Percentiles rank a stretch among this genome's conserved stretches.
phyloP scores from a whole-genome alignment of 2,113 vertebrate species.

The Ammospiza caudacuta region DNA sequence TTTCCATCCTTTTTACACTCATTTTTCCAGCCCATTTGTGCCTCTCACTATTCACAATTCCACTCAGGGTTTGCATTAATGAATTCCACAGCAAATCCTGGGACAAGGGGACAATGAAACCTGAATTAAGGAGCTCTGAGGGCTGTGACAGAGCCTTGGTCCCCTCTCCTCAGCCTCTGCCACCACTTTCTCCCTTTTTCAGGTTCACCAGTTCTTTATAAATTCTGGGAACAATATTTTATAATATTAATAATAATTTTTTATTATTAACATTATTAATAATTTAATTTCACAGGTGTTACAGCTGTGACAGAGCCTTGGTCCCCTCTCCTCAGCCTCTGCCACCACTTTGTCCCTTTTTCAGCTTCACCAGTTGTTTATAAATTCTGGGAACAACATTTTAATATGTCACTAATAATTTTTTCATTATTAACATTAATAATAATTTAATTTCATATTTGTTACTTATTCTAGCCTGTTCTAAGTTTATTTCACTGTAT shows the following conservation, averaged over 20 bases:
- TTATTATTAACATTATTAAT: too few species aligned
- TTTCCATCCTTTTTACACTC: not conserved
- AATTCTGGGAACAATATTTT: not conserved
- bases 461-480: not conserved
- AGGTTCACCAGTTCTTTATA: not conserved
- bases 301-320: too few species aligned
- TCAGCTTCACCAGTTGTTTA: not conserved
- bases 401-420: not conserved
- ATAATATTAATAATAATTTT: too few species aligned
- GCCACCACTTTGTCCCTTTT: not conserved
- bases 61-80: not conserved
- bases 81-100: not conserved
- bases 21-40: not conserved
- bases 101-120: not conserved
- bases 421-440: too few species aligned
- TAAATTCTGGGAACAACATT: not conserved
- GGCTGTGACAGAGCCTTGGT: not conserved
- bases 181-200: not conserved
- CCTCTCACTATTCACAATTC: not conserved
- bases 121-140: fast-evolving
- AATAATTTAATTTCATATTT: not conserved
- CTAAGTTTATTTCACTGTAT: not conserved
- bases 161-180: not conserved
- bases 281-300: not conserved
- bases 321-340: not conserved